Base-by-base conservation (phyloP, 2,888 invertebrate species). In the Frankliniella fusca region DNA sequence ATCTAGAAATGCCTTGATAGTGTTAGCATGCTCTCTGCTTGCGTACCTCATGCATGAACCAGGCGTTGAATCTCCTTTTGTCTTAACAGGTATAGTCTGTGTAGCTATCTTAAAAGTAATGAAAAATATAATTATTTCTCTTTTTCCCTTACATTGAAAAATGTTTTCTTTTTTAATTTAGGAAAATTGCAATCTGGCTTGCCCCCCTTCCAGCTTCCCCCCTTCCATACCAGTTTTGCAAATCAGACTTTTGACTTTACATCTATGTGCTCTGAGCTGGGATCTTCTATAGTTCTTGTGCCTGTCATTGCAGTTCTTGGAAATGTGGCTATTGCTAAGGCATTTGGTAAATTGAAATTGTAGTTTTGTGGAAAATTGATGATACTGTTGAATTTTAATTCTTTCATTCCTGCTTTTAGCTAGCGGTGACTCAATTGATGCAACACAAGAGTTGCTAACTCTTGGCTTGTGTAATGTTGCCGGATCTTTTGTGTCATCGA, bases 291-390 rank as follows among this genome's bases (percentile, higher is more conserved):
- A 84, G 89, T 95, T 49, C 90, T 98, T 81, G 93, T 98, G 12
- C 97, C 98, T 2, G 91, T 98, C 54, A 94, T 98, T 84, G 96
- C 95, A 0, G 94, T 98, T 0, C 89, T 98, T 80, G 97, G 98
- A 84, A 96, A 97, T 86, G 96, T 98, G 0, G 98, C 98, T 15
- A 98, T 98, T 84, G 97, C 97, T 8, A 98, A 97, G 88, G 96
- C 97, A 54, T 98, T 98, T 87, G 94, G 94, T 94, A 88, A 90
- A 91, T 89, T n/a, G 49, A 82, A 20, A 83, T 49, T 20, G 38
- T 27, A 15, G 65, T 38, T 70, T 50, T 80, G 80, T 48, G 80
- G 3, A 54, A n/a, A 48, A 9, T 82, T 28, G 49, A 61, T 61
- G 61, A 61, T 20, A n/a, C 15, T 61, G 7, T 61, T 61, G 11